Percentiles rank a stretch among this genome's conserved stretches.
phyloP scores from a whole-genome alignment of 2,888 invertebrate genomes.

The Apamea epomidion region DNA sequence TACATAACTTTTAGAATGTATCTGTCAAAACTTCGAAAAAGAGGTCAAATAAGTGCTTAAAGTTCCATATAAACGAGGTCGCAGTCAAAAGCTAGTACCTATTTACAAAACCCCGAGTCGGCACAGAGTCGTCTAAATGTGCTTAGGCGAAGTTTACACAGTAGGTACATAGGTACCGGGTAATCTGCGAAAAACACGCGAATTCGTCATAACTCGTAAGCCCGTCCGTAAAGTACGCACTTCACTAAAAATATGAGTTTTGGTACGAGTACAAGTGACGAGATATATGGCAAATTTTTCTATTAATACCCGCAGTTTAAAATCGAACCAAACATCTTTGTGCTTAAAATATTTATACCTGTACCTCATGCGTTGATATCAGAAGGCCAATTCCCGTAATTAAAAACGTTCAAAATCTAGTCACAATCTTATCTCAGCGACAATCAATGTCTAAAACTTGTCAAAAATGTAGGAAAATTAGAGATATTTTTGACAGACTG shows the following conservation, averaged over 20 bases:
- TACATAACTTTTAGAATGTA: no score
- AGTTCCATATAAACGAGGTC: conserved; percentile 2
- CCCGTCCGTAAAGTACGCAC: conserved; percentile 79
- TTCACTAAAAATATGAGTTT: conserved; percentile 75
- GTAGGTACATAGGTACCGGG: conserved; percentile 58
- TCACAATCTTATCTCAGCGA: no score
- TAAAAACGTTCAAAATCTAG: no score
- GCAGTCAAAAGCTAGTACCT: conserved; percentile 14
- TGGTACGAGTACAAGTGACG: conserved; percentile 64
- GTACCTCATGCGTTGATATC: no score
- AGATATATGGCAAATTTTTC: conserved; percentile 21
- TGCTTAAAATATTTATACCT: no score
- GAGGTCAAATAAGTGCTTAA: conserved; percentile 1
- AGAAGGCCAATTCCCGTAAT: no score
- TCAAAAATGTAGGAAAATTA: no score
- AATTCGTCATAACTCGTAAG: conserved; percentile 72
- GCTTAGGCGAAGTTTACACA: conserved; percentile 70
- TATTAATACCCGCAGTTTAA: no score
- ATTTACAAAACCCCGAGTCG: conserved; percentile 55
- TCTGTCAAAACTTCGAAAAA: not conserved
- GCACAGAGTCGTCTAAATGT: conserved; percentile 63
- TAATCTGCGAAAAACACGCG: conserved; percentile 77
- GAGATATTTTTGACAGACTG: no score
- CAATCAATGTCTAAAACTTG: no score
- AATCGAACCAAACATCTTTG: no score